These are phyloP conservation scores for Morpho deidamia DNA, from an alignment of 2,888 invertebrate genomes.

Conservation along the genomic window DNA sequence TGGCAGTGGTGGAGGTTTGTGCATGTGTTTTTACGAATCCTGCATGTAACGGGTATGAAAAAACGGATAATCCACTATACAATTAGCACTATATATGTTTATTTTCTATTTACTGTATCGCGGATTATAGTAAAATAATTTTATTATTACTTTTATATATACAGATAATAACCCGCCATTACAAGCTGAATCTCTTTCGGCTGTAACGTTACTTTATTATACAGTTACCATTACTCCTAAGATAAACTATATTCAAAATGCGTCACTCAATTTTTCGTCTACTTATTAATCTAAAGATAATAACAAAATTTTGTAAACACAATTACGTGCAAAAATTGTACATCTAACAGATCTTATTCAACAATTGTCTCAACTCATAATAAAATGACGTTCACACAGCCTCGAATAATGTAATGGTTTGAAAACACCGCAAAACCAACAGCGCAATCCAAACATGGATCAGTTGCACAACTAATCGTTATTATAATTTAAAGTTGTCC, in stretches of 20 bases:
- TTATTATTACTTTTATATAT: no score
- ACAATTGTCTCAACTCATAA: background rate
- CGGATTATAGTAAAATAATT: no score
- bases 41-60: no score
- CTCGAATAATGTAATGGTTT: constrained; percentile 34
- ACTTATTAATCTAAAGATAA: background rate
- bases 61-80: no score
- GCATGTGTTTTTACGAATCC: no score
- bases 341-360: background rate
- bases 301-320: background rate
- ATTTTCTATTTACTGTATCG: no score
- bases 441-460: constrained; percentile 33
- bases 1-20: no score
- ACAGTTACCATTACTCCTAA: no score
- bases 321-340: background rate
- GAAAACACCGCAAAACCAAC: constrained; percentile 31
- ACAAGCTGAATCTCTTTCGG: background rate
- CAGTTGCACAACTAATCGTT: constrained; percentile 38
- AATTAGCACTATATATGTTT: no score
- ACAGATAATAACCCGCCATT: no score
- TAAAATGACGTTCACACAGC: constrained; percentile 20
- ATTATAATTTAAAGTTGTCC: constrained; percentile 32
- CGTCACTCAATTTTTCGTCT: background rate
- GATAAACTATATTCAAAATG: no score
- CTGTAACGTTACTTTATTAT: background rate